Percentiles rank a stretch among this genome's conserved stretches.
These are phyloP conservation scores for Perizoma flavofasciatum DNA, from an alignment of 2,888 invertebrate species.

Conservation along the genomic window DNA sequence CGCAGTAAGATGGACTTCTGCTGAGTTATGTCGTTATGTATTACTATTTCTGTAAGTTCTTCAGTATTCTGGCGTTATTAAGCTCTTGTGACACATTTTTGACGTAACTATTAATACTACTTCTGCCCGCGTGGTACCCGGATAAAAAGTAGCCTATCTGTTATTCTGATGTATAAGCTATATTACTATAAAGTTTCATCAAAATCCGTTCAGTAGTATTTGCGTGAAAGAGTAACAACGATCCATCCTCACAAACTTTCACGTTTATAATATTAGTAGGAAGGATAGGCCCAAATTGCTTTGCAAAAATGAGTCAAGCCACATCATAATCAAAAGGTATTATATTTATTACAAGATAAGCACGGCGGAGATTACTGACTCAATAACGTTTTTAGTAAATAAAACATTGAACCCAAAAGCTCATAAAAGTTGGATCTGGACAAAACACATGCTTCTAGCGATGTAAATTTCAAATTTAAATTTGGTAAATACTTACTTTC, in stretches of 20 bases:
- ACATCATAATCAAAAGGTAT: neutral
- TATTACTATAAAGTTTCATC: too few relatives aligned
- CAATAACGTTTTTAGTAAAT: constrained; percentile 14
- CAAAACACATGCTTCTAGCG: constrained; percentile 9
- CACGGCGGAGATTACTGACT: neutral
- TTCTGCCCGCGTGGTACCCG: too few relatives aligned
- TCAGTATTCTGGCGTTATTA: constrained; percentile 25
- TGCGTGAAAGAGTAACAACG: too few relatives aligned
- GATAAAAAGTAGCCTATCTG: too few relatives aligned
- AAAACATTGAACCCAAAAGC: constrained; percentile 18
- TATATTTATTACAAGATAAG: constrained; percentile 5
- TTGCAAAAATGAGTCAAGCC: too few relatives aligned
- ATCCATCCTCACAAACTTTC: too few relatives aligned
- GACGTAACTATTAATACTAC: neutral
- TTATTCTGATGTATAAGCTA: too few relatives aligned
- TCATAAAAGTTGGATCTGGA: constrained; percentile 13
- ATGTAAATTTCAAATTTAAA: too few relatives aligned
- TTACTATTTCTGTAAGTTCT: constrained; percentile 34
- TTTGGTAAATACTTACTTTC: too few relatives aligned
- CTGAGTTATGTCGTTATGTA: constrained; percentile 35
- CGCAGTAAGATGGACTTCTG: constrained; percentile 36
- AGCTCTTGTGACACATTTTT: constrained; percentile 16
- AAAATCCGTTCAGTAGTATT: too few relatives aligned
- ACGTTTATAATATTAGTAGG: too few relatives aligned
- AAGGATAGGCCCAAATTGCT: too few relatives aligned